These are phyloP conservation scores for Tyria jacobaeae DNA, from an alignment of 2,888 invertebrate genomes.

Conservation along the genomic window DNA sequence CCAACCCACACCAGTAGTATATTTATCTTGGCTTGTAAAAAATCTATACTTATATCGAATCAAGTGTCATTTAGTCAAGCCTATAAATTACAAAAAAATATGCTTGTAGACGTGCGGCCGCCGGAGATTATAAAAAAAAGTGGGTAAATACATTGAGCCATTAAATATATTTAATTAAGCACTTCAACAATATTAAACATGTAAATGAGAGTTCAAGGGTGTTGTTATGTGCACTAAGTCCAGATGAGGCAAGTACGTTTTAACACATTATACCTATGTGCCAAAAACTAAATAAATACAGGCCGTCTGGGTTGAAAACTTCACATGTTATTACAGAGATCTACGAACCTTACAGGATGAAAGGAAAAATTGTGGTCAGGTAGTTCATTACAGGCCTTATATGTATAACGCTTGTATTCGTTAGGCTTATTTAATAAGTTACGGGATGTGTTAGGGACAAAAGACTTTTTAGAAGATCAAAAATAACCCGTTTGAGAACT, in stretches of 20 bases:
- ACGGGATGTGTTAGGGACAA: no score
- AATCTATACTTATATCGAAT: not conserved
- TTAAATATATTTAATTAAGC: not conserved
- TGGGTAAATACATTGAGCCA: not conserved
- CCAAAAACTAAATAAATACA: conserved; percentile 8
- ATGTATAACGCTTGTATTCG: no score
- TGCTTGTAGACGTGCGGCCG: no score
- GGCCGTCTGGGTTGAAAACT: not conserved
- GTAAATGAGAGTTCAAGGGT: conserved; percentile 16
- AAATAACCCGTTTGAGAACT: no score
- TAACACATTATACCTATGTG: conserved; percentile 8
- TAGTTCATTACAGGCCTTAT: no score
- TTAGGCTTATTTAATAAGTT: no score
- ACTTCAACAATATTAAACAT: conserved; percentile 9
- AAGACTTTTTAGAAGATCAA: no score
- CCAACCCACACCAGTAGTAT: not conserved
- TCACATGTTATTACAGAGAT: not conserved
- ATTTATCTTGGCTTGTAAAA: not conserved
- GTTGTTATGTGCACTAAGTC: conserved; percentile 1
- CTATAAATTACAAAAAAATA: not conserved
- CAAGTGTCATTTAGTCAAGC: not conserved
- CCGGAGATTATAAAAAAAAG: not conserved
- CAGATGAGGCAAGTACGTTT: conserved; percentile 7
- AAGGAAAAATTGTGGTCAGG: no score
- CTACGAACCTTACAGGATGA: not conserved